Conservation (phyloP, 2,888 invertebrate genomes). For the Diadromus collaris region DNA sequence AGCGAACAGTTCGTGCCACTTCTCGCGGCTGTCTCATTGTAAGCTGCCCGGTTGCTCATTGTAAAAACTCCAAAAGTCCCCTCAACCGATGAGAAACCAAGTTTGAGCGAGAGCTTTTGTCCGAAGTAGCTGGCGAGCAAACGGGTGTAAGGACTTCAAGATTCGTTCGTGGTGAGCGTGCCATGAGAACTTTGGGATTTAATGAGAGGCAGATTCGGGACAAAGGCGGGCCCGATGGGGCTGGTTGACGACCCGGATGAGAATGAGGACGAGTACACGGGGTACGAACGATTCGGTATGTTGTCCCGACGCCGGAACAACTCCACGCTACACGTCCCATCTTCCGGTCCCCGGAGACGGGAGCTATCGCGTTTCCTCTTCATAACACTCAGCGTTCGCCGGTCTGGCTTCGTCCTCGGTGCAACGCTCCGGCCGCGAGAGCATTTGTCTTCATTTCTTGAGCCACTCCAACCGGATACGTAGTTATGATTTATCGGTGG, state of each 20-base stretch:
- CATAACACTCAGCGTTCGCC: slow-evolving; percentile 70
- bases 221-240: not conserved
- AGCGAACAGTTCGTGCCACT: not conserved
- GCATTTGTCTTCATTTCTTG: slow-evolving; percentile 78
- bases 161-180: not conserved
- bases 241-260: slow-evolving; percentile 14
- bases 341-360: slow-evolving; percentile 62
- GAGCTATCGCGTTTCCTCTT: slow-evolving; percentile 77
- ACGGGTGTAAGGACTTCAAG: not conserved
- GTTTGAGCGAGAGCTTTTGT: not conserved
- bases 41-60: not conserved
- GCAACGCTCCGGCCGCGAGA: slow-evolving; percentile 46
- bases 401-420: slow-evolving; percentile 17
- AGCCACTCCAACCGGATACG: slow-evolving; percentile 71
- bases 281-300: slow-evolving; percentile 50
- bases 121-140: not conserved
- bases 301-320: slow-evolving; percentile 48
- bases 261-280: slow-evolving; percentile 14
- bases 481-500: slow-evolving; percentile 74
- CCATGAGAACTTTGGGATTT: not conserved
- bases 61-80: not conserved
- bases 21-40: not conserved
- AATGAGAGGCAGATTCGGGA: slow-evolving; percentile 13
- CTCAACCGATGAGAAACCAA: not conserved
- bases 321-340: slow-evolving; percentile 55